phyloP scores from a whole-genome alignment of 2,113 vertebrate genomes.

The Arvicanthis niloticus region DNA sequence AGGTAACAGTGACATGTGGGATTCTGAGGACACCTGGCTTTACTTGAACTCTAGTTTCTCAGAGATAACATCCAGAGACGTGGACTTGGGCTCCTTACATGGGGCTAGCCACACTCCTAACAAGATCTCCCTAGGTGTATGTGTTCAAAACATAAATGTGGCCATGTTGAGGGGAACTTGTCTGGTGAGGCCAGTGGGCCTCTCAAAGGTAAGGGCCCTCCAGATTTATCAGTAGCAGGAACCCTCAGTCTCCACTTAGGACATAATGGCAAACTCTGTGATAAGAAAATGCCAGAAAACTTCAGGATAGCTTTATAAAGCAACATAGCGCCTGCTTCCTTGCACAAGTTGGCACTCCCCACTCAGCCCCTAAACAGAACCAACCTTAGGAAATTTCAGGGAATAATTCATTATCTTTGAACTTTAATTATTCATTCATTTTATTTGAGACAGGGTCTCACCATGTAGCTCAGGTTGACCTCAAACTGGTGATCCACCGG shows the following conservation, averaged over 20 bases:
- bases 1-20: not conserved
- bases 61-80: not conserved
- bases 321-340: not conserved
- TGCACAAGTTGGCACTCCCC: not conserved
- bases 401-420: not conserved
- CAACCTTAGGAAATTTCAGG: not conserved
- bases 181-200: not conserved
- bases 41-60: not conserved
- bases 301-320: not conserved
- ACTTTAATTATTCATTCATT: not conserved
- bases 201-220: not conserved
- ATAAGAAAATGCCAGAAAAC: not conserved
- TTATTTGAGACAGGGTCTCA: not conserved
- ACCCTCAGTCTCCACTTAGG: not conserved
- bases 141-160: not conserved
- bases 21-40: not conserved
- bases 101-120: not conserved
- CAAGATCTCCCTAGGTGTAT: not conserved
- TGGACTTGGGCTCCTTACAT: not conserved
- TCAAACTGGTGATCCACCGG: not conserved
- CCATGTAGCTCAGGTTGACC: not conserved
- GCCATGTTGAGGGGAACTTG: not conserved
- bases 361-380: not conserved
- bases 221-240: not conserved
- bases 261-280: not conserved